Evolutionary conservation across 2,113 vertebrate species (phyloP).

Genomic region (Seriola quinqueradiata): DNA sequence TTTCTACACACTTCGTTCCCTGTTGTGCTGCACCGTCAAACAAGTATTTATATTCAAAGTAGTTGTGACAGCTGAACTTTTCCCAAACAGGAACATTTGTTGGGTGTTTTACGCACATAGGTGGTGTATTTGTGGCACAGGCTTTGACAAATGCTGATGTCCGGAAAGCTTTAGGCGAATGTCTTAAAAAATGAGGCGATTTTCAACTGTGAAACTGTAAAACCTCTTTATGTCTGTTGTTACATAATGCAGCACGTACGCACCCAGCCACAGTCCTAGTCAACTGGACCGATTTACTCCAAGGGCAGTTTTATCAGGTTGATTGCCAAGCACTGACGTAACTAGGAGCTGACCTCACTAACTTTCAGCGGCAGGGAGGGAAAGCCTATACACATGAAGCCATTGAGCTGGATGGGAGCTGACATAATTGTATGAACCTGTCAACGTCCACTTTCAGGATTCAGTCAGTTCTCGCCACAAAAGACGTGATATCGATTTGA

Average conservation of each 20-base stretch:
- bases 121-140: background rate
- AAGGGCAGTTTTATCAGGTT: conserved; percentile 57
- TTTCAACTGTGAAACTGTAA: background rate
- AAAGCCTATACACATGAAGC: conserved; percentile 36
- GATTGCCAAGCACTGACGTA: conserved; percentile 58
- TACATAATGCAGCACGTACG: conserved; percentile 27
- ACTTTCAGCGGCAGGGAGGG: conserved; percentile 40
- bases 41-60: conserved; percentile 37
- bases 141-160: background rate
- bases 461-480: conserved; percentile 4
- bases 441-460: background rate
- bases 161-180: background rate
- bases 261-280: conserved; percentile 25
- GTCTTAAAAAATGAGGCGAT: background rate
- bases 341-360: conserved; percentile 59
- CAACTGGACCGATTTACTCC: conserved; percentile 39
- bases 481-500: background rate
- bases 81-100: background rate
- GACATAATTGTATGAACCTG: conserved; percentile 43
- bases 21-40: conserved; percentile 37
- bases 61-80: conserved; percentile 57
- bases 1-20: conserved; percentile 53
- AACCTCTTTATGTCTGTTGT: background rate
- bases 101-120: conserved; percentile 11
- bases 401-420: conserved; percentile 35